Percentiles rank a stretch among this genome's conserved stretches.
Conservation (phyloP, 1,140 invertebrate species). For the Fopius arisanus region DNA sequence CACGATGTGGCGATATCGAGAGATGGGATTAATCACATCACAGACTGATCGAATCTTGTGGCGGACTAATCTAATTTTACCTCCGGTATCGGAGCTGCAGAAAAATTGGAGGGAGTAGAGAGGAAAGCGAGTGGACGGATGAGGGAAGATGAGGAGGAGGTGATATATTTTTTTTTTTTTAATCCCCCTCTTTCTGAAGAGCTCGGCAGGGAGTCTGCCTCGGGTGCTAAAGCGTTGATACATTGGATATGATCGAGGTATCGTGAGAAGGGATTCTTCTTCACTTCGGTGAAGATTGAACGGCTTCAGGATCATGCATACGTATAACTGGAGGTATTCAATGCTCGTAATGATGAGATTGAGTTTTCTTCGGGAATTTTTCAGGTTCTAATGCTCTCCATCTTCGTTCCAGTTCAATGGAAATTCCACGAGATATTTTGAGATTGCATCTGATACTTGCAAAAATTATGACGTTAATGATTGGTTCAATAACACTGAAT, state of each 20-base stretch:
- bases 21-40: conserved; percentile 46
- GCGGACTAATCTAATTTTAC: conserved; percentile 55
- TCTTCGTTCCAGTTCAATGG: too few relatives aligned
- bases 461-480: too few relatives aligned
- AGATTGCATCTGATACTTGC: too few relatives aligned
- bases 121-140: neutral
- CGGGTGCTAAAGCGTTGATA: conserved; percentile 29
- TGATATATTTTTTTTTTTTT: neutral
- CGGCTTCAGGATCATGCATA: conserved; percentile 20
- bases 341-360: neutral
- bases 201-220: conserved; percentile 21
- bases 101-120: conserved; percentile 3
- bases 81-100: conserved; percentile 33
- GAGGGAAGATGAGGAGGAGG: conserved; percentile 21
- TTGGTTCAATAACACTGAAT: too few relatives aligned
- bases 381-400: too few relatives aligned
- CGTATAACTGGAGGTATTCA: neutral
- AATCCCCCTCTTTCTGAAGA: too few relatives aligned
- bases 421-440: too few relatives aligned
- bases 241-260: conserved; percentile 25
- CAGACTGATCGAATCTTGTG: conserved; percentile 44
- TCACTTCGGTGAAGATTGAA: conserved; percentile 19
- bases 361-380: neutral
- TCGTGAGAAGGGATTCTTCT: conserved; percentile 26
- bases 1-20: conserved; percentile 36